Evolutionary conservation across 2,888 invertebrate genomes (phyloP), one percentile per base, ranked within the genome.

Genomic region (Mellilla xanthometata): DNA sequence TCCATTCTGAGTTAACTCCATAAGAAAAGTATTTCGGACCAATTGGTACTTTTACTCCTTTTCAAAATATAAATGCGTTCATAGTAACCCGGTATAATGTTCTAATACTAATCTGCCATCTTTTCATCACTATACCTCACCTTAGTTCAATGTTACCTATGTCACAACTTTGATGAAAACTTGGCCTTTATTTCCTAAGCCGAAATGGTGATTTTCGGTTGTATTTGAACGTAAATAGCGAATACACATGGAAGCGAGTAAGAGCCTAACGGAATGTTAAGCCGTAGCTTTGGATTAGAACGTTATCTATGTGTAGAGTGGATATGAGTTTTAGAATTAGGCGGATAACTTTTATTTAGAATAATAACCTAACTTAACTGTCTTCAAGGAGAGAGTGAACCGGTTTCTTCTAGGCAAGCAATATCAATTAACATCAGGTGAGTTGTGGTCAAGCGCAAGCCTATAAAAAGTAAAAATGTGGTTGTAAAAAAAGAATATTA

Each of bases 231-330:
- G 5, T 29, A 53, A 53, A 55, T 47, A 50, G 52, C 43, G 53
- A 56, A 60, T 56, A 63, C 56, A 61, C 67, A 67, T 62, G 49
- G 56, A 50, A 58, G 6, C 58, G 62, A 52, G 54, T 45, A 55
- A 41, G 47, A 54, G 41, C 48, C 39, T 68, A 56, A 45, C 52
- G 54, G 57, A 69, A 67, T 59, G 54, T 57, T 64, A 60, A 59
- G 60, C 58, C 52, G 40, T 41, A 57, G 59, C 62, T 60, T 65
- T 58, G 57, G 64, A 60, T 69, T 68, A 65, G 43, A 55, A 39
- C 53, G 56, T 49, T 60, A 60, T 58, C 58, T 50, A 50, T 40
- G 44, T 39, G 43, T 38, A 34, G 3, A 29, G 30, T 24, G 26
- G 1, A 19, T 19, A 1, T 3, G 15, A 6, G 6, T 19, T 19